phyloP scores from a whole-genome alignment of 2,113 vertebrate genomes.

The Coptodon bakossiorum region DNA sequence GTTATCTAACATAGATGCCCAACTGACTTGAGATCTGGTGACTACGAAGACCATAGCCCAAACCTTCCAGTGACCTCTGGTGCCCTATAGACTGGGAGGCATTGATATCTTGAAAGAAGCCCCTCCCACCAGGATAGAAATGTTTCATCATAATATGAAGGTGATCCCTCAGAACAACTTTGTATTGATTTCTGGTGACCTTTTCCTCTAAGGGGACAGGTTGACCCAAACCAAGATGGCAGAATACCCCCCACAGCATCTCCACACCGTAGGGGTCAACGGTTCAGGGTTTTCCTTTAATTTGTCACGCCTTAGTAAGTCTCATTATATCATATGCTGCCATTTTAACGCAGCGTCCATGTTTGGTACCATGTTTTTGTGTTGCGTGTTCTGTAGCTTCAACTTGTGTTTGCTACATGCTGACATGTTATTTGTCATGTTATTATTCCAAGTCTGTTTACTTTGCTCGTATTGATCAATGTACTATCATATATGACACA shows the following conservation, averaged over 20 bases:
- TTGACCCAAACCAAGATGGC: neutral
- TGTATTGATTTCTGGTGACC: neutral
- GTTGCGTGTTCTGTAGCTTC: neutral
- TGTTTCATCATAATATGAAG: neutral
- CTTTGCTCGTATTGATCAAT: neutral
- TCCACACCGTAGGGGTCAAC: neutral
- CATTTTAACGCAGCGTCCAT: neutral
- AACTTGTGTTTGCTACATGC: neutral
- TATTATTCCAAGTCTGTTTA: neutral
- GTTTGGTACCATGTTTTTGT: neutral
- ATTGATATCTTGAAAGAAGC: neutral
- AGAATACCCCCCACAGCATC: neutral
- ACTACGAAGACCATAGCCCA: rapidly evolving
- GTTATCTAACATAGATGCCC: neutral
- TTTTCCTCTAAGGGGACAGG: neutral
- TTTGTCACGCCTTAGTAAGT: neutral
- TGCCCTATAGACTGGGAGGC: neutral
- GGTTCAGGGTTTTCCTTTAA: neutral
- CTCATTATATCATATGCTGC: neutral
- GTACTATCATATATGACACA: neutral
- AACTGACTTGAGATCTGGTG: rapidly evolving
- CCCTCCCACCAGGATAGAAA: neutral
- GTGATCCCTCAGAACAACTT: neutral
- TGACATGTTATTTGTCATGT: neutral
- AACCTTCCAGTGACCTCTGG: neutral